Percentiles rank a stretch among this genome's conserved stretches.
Conservation (phyloP, 2,797 vertebrate genomes). For the Smutsia temminckii region DNA sequence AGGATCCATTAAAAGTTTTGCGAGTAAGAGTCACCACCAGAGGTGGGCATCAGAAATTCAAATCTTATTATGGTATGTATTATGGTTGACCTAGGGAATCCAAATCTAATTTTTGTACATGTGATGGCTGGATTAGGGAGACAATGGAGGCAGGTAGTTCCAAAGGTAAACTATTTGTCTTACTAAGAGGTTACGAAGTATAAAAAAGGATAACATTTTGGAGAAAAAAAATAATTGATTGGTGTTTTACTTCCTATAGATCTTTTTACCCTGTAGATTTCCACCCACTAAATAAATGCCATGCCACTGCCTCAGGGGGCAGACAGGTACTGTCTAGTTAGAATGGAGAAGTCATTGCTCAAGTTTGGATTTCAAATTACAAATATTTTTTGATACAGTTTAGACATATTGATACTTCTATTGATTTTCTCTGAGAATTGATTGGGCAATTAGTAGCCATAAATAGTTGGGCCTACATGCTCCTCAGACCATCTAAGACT, state of each 20-base stretch:
- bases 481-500: not conserved
- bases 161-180: not conserved
- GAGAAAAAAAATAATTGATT: not conserved
- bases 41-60: not conserved
- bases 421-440: not conserved
- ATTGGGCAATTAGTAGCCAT: not conserved
- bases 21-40: not conserved
- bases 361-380: not conserved
- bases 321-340: not conserved
- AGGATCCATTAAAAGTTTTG: not conserved
- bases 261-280: not conserved
- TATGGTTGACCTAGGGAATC: not conserved
- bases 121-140: not conserved
- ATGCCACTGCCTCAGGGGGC: not conserved
- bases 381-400: not conserved
- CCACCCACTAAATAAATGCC: not conserved
- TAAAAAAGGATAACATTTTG: not conserved
- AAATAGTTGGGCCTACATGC: not conserved
- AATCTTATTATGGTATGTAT: not conserved
- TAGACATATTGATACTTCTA: not conserved
- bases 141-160: not conserved
- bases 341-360: not conserved
- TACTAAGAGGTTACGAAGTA: not conserved
- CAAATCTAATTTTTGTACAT: not conserved
- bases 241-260: not conserved